Percentiles rank a stretch among this genome's conserved stretches.
Conservation (phyloP, 1,140 invertebrate species). For the Drosophila ambigua region DNA sequence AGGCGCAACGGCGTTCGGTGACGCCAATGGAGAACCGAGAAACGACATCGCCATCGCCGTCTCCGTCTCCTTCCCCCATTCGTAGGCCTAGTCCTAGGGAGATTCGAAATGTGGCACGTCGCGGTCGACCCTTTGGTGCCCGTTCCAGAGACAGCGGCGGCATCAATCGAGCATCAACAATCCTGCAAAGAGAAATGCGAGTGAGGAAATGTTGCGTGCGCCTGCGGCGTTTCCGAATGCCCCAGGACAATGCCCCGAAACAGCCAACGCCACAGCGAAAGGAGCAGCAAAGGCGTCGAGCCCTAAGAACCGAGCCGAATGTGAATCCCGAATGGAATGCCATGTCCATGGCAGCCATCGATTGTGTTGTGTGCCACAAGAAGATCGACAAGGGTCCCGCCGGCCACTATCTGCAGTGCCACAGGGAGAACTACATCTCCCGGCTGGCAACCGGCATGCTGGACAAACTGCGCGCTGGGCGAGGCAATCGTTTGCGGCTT, state of each 20-base stretch:
- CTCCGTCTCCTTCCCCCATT: not conserved
- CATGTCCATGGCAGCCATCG: slow-evolving; percentile 3
- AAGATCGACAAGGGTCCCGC: slow-evolving; percentile 22
- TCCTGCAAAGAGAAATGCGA: not conserved
- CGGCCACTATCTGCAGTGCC: slow-evolving; percentile 86
- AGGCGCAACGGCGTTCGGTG: not conserved
- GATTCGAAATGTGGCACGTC: slow-evolving; percentile 53
- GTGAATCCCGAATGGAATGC: slow-evolving; percentile 51
- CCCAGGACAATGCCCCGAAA: no score
- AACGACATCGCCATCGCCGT: not conserved
- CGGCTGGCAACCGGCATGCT: slow-evolving; percentile 82
- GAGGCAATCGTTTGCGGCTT: not conserved
- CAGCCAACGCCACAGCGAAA: not conserved
- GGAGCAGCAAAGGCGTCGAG: not conserved
- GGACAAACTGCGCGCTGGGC: slow-evolving; percentile 36
- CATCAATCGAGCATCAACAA: slow-evolving; percentile 7
- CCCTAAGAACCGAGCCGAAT: slow-evolving; percentile 6
- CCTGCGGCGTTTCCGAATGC: no score
- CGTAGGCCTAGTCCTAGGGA: not conserved
- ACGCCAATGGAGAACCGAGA: no score
- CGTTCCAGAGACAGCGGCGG: not conserved
- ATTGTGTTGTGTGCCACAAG: slow-evolving; percentile 85
- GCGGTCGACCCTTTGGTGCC: slow-evolving; percentile 29
- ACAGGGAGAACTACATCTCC: slow-evolving; percentile 86
- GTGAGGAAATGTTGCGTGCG: no score